Evolutionary conservation across 2,113 vertebrate species (phyloP).

Genomic region (Zapornia atra): DNA sequence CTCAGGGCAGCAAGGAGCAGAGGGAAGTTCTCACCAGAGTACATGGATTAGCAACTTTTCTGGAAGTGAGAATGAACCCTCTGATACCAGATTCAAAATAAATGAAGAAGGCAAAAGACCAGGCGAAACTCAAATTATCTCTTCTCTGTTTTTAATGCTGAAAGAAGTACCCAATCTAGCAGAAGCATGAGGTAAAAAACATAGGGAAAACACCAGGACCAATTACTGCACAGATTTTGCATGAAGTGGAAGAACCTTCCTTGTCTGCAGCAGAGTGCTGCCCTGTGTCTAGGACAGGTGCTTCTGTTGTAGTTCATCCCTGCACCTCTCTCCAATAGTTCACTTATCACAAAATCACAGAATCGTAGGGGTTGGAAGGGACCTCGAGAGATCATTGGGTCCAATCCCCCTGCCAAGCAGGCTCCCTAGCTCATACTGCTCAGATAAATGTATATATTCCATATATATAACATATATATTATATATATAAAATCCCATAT

Average conservation of each 20-base stretch:
- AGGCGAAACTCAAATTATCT: background rate
- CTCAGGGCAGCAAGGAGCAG: fast-evolving
- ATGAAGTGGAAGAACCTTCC: background rate
- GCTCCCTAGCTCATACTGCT: no score
- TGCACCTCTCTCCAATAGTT: background rate
- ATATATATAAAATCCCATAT: no score
- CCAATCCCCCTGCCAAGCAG: no score
- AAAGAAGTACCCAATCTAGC: background rate
- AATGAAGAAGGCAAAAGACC: background rate
- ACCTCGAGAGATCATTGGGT: no score
- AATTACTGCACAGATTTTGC: background rate
- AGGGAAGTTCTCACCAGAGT: background rate
- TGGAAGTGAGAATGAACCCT: background rate
- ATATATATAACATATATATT: no score
- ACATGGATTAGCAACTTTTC: background rate
- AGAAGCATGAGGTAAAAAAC: background rate
- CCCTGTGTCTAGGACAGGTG: background rate
- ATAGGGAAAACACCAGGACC: background rate
- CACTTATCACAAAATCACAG: no score
- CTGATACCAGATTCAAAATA: background rate
- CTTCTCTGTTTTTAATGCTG: background rate
- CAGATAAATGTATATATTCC: no score
- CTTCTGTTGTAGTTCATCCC: background rate
- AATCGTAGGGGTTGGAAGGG: no score
- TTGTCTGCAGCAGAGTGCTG: background rate